phyloP scores from a whole-genome alignment of 2,113 vertebrate species.

The Charina bottae region DNA sequence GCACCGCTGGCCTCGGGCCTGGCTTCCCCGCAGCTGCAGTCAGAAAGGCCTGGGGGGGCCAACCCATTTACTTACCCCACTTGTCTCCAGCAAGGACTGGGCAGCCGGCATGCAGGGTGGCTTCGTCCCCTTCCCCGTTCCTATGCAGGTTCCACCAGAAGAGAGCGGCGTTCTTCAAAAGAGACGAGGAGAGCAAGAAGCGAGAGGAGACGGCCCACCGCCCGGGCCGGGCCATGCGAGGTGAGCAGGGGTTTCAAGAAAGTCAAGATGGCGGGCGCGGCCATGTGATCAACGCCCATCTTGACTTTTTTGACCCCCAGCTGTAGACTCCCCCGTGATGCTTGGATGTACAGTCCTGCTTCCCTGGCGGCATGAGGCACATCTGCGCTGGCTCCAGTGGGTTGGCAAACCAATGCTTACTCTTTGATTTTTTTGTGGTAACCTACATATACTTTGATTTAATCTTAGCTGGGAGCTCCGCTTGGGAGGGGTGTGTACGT shows the following conservation, averaged over 20 bases:
- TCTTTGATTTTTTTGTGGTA: no score
- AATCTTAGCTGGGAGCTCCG: no score
- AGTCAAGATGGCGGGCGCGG: no score
- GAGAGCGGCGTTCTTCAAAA: constrained; percentile 85
- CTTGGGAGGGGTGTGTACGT: no score
- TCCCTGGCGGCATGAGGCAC: no score
- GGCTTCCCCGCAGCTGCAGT: neutral
- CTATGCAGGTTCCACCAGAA: constrained; percentile 96
- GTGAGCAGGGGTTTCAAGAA: no score
- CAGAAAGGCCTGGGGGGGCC: no score
- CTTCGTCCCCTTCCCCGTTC: constrained; percentile 81
- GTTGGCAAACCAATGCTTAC: no score
- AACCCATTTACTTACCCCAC: constrained; percentile 83
- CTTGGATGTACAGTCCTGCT: no score
- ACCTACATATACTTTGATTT: no score
- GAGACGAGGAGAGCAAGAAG: neutral
- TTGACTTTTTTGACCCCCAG: neutral
- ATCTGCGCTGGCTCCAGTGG: no score
- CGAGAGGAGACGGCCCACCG: accelerated
- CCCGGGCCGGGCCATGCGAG: neutral
- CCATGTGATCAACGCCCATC: neutral
- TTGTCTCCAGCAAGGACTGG: constrained; percentile 91
- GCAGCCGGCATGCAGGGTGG: constrained; percentile 91
- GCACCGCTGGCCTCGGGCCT: neutral
- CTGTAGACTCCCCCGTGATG: no score